A percentile compares a stretch with the other conserved stretches of the same genome.
Conservation (phyloP, 2,888 invertebrate genomes). For the Drosophila anceps region DNA sequence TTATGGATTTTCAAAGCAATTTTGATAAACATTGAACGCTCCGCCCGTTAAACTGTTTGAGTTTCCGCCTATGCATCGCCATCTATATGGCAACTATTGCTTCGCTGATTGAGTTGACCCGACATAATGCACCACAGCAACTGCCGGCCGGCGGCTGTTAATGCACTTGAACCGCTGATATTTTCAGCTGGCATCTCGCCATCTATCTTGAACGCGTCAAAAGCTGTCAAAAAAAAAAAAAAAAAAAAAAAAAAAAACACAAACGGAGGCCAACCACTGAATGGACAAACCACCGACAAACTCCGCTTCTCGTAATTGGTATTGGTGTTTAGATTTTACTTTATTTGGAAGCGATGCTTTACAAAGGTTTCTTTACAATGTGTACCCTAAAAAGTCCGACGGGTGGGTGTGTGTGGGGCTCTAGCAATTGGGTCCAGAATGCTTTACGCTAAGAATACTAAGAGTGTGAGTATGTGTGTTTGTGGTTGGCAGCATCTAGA, state of each 20-base stretch:
- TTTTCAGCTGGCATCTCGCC: constrained; percentile 45
- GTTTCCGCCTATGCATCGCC: constrained; percentile 46
- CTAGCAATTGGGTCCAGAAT: constrained; percentile 19
- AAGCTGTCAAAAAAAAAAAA: constrained; percentile 56
- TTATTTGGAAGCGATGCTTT: constrained; percentile 69
- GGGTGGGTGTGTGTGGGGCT: constrained; percentile 13
- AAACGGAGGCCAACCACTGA: constrained; percentile 57
- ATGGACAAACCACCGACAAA: constrained; percentile 34
- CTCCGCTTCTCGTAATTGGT: constrained; percentile 35
- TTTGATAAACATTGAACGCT: constrained; percentile 43
- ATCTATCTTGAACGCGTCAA: constrained; percentile 57
- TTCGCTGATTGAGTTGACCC: constrained; percentile 70
- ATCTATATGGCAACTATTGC: constrained; percentile 55
- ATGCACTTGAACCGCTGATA: constrained; percentile 79
- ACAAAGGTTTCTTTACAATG: constrained; percentile 51
- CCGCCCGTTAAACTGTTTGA: constrained; percentile 31
- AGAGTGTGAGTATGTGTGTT: constrained; percentile 20
- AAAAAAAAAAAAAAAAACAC: not conserved
- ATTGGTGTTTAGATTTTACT: constrained; percentile 46
- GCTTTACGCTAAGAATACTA: constrained; percentile 45
- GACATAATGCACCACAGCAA: constrained; percentile 14
- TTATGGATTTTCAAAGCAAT: constrained; percentile 33
- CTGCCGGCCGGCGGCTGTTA: constrained; percentile 26
- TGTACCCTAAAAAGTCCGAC: constrained; percentile 37
- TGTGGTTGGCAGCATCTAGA: constrained; percentile 57